Conservation (phyloP, 2,888 invertebrate species). For the Oxytorus armatus region DNA sequence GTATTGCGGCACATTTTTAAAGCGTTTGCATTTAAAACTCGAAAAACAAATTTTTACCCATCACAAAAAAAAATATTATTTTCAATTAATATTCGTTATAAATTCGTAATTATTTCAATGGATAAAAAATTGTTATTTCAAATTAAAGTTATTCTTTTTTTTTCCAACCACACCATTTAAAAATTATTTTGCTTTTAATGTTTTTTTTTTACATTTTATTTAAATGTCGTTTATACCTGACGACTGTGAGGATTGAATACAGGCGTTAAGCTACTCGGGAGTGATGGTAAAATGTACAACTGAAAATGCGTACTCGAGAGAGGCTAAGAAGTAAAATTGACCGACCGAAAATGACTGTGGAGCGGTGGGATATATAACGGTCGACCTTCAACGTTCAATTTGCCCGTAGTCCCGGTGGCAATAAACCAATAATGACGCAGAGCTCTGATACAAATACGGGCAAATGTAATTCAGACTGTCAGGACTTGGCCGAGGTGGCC, state of each 20-base stretch:
- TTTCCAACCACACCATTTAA: too few relatives aligned
- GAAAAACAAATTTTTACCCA: too few relatives aligned
- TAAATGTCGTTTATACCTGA: background rate
- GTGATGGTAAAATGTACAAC: constrained; percentile 25
- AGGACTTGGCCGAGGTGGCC: constrained; percentile 45
- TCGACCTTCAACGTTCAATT: constrained; percentile 73
- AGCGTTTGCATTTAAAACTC: too few relatives aligned
- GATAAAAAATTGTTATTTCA: too few relatives aligned
- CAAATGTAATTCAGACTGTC: constrained; percentile 80
- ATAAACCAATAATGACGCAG: constrained; percentile 80
- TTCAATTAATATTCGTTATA: too few relatives aligned
- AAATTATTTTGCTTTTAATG: too few relatives aligned
- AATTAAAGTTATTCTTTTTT: too few relatives aligned
- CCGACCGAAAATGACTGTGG: constrained; percentile 46
- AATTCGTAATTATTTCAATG: too few relatives aligned
- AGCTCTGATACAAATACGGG: constrained; percentile 79
- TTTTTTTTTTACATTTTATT: constrained; percentile 6
- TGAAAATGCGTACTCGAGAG: constrained; percentile 19
- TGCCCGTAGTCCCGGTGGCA: constrained; percentile 67
- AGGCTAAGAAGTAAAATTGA: constrained; percentile 34
- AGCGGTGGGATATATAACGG: too few relatives aligned
- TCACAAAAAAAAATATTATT: too few relatives aligned
- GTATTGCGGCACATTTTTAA: too few relatives aligned
- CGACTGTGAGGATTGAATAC: background rate
- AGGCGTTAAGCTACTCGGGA: background rate